These are phyloP conservation scores for Rhynchotus rufescens DNA, from an alignment of 2,797 vertebrate species.

Conservation along the genomic window DNA sequence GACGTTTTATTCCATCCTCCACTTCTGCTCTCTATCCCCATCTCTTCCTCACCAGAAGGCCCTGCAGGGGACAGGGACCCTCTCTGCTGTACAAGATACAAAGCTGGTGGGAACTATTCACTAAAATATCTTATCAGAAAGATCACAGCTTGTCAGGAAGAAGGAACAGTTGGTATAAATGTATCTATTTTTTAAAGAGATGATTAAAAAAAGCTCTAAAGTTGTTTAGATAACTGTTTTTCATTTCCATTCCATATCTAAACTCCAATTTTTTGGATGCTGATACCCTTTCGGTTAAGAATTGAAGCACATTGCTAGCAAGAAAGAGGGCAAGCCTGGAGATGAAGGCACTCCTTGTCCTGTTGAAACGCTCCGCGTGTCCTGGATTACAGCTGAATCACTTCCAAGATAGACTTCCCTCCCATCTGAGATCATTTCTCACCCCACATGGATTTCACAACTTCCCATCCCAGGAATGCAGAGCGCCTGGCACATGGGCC, in stretches of 20 bases:
- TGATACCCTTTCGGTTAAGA: conserved; percentile 10
- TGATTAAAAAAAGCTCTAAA: background rate
- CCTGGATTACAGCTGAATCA: background rate
- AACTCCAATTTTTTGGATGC: background rate
- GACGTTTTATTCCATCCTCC: background rate
- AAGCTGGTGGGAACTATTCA: background rate
- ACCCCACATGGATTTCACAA: conserved; percentile 61
- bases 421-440: conserved; percentile 8
- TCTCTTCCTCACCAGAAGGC: rapidly evolving
- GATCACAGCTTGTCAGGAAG: background rate
- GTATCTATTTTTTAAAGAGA: background rate
- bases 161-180: background rate
- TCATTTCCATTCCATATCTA: background rate
- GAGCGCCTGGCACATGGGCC: conserved; percentile 27
- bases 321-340: background rate
- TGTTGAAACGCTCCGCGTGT: background rate
- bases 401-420: conserved; percentile 14
- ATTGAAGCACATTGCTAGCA: background rate
- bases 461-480: background rate
- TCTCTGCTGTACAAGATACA: background rate
- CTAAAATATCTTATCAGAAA: background rate
- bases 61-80: background rate
- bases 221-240: background rate
- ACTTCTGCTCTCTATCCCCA: background rate
- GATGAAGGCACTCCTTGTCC: background rate